phyloP scores from a whole-genome alignment of 2,113 vertebrate species.

The Channa argus region DNA sequence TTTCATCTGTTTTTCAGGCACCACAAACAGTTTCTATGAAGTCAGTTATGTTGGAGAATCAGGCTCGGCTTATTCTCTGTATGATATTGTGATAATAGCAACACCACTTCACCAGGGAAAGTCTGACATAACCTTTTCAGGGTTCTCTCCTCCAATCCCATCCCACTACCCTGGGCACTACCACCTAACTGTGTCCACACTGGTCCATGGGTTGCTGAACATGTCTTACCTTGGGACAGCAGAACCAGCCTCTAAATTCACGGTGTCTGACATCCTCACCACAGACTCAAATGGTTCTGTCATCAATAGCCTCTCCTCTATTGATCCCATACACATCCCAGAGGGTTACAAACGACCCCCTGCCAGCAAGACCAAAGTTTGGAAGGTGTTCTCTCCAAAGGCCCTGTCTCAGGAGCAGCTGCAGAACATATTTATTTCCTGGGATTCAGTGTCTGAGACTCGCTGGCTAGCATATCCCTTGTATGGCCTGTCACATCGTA shows the following conservation, averaged over 20 bases:
- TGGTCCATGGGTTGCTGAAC: constrained; percentile 90
- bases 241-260: constrained; percentile 73
- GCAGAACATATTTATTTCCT: constrained; percentile 85
- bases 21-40: constrained; percentile 83
- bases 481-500: constrained; percentile 83
- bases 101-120: constrained; percentile 87
- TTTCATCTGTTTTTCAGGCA: constrained; percentile 73
- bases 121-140: constrained; percentile 88
- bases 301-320: constrained; percentile 83
- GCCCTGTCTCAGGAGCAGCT: constrained; percentile 85
- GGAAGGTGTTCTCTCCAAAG: constrained; percentile 89
- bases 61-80: constrained; percentile 82
- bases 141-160: constrained; percentile 86
- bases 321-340: constrained; percentile 76
- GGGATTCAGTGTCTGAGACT: constrained; percentile 81
- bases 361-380: constrained; percentile 74
- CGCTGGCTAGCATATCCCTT: constrained; percentile 90
- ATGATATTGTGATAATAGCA: constrained; percentile 91
- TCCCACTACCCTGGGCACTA: constrained; percentile 82
- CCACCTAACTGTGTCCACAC: constrained; percentile 85
- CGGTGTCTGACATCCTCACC: constrained; percentile 82
- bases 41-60: constrained; percentile 84
- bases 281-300: constrained; percentile 81
- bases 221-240: constrained; percentile 84
- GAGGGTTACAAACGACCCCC: constrained; percentile 49